Base-by-base conservation (phyloP, 2,888 invertebrate genomes). In the Aethes cnicana region DNA sequence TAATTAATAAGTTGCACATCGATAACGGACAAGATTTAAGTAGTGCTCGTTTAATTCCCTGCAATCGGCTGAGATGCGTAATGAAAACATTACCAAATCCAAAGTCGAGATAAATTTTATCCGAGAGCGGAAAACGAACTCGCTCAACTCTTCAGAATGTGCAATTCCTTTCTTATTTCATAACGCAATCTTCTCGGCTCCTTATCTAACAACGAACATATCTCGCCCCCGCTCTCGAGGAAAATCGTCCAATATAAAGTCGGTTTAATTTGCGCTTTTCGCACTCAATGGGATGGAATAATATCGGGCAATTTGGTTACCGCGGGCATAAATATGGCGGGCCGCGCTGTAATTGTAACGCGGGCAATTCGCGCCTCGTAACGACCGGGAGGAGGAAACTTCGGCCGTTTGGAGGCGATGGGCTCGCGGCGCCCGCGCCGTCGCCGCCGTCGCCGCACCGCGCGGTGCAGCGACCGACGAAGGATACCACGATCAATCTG, bases 191-290 rank as follows among this genome's bases (percentile, higher is more conserved):
- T 88, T 81, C 84, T 72, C 81, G 69, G 74, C 71, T 78, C 75
- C 87, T 89, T 89, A 89, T 89, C 88, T 87, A 76, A 79, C 82
- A 77, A 74, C 81, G 84, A 82, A 83, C 85, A 84, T 86, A 88
- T 87, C 88, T 86, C 82, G 84, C 83, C 81, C 81, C 81, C 82
- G 84, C 81, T 81, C 78, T 80, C 70, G 71, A 76, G 78, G 88
- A 85, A 84, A 89, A 89, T 88, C 88, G 81, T 88, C 88, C 83
- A 88, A 89, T 89, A 89, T 89, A 89, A 89, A 89, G 88, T 89
- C 88, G 88, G 86, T 89, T 89, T 89, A 89, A 89, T 89, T 89
- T 89, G 89, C 88, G 87, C 89, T 88, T 89, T 88, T 89, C 89
- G 85, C 86, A 89, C 89, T 89, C 89, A 89, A 89, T 89, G 89